Evolutionary conservation across 2,113 vertebrate species (phyloP), one percentile per base, ranked within the genome.

Genomic region (Dendrocopos noguchii): DNA sequence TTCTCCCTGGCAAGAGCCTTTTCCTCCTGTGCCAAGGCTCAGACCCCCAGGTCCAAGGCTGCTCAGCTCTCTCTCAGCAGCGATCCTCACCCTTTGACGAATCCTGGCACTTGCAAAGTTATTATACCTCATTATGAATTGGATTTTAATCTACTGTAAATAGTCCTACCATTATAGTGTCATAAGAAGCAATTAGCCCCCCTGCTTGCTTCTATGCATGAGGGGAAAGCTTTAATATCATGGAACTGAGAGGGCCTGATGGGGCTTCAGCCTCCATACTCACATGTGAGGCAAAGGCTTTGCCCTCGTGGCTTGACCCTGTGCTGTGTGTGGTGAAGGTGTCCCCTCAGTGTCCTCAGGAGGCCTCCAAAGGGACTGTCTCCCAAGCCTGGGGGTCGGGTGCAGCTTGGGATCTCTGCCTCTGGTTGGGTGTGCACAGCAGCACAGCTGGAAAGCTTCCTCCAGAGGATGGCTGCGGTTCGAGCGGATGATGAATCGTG

Each of bases 81-180:
- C 2, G 2, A 64, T 93, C 82, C 89, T 94, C 90, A 80, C 94
- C 88, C 91, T 96, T 76, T 61, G 88, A 93, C 82, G 60, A 96
- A 96, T 97, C 93, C 91, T 95, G 86, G 96, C 95, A 55, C 85
- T 80, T 93, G 91, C 55, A 18, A 96, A 96, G 91, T 97, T 92
- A 95, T 96, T 93, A 97, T 82, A 95, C 85, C 94, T 95, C 92
- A 88, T 97, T 95, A 96, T 80, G 91, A 92, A 98, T 95, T 96
- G 97, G 97, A 97, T 97, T 97, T 98, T 98, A 98, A 98, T 97
- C 97, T 98, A 90, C 92, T 96, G 95, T 95, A 97, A 98, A 97
- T 97, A 97, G 97, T 96, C 93, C 92, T 83, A 95, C 97, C 93
- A 97, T 97, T 97, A 98, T 84, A 96, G 93, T 95, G 97, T 97